phyloP scores from a whole-genome alignment of 1,140 invertebrate genomes.

The Drosophila kepulauana region DNA sequence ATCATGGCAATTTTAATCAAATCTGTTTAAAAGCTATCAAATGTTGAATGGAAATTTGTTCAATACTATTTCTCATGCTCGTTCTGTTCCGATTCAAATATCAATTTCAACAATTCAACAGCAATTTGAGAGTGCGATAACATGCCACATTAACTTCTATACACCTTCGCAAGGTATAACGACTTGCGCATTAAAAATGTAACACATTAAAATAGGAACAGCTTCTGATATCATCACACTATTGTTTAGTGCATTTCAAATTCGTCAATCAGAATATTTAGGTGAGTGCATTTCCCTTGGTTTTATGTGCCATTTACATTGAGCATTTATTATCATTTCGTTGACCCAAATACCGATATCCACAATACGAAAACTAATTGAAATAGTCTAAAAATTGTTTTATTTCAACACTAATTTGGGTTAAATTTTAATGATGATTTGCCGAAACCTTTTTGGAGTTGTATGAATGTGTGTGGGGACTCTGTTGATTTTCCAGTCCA shows the following conservation, averaged over 20 bases:
- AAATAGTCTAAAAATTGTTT: conserved; percentile 71
- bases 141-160: conserved; percentile 8
- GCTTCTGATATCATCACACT: too few species aligned
- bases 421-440: conserved; percentile 77
- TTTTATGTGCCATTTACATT: conserved; percentile 17
- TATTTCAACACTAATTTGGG: conserved; percentile 75
- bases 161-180: too few species aligned
- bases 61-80: neutral
- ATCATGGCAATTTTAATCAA: neutral
- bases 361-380: conserved; percentile 45
- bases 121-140: neutral
- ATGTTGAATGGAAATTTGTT: neutral
- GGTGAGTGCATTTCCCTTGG: neutral
- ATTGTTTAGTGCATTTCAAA: neutral
- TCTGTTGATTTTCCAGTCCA: conserved; percentile 54
- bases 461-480: conserved; percentile 2
- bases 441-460: conserved; percentile 47
- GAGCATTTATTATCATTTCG: conserved; percentile 68
- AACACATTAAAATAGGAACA: too few species aligned
- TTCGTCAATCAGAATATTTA: neutral
- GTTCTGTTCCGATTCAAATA: neutral
- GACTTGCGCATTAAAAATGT: too few species aligned
- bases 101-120: conserved; percentile 3
- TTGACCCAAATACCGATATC: conserved; percentile 65
- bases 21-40: conserved; percentile 6